Conservation (phyloP, 2,113 vertebrate species). For the Notothenia coriiceps region DNA sequence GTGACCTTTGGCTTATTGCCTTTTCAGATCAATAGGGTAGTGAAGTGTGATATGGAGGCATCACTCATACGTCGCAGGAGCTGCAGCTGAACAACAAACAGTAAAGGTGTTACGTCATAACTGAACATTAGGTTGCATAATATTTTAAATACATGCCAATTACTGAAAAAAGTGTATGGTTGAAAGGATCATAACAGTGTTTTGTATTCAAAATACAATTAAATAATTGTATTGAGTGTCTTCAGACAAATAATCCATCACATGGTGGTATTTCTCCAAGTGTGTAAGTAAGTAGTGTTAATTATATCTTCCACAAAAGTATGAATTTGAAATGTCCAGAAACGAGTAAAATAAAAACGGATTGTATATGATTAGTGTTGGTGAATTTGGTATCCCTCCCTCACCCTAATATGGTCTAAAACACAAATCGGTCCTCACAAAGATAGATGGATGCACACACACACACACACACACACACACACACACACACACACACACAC, state of each 20-base stretch:
- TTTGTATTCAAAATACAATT: neutral
- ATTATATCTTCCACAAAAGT: neutral
- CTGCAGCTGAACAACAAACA: conserved; percentile 13
- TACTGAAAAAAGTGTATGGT: neutral
- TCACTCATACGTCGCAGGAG: conserved; percentile 17
- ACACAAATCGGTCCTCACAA: neutral
- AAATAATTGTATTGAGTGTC: neutral
- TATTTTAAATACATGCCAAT: neutral
- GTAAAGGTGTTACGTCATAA: conserved; percentile 3
- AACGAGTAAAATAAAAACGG: neutral
- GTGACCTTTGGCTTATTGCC: conserved; percentile 30
- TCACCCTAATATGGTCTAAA: neutral
- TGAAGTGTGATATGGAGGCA: conserved; percentile 33
- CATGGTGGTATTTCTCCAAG: too few species aligned
- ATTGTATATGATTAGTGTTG: neutral
- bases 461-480: neutral
- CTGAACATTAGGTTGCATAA: conserved; percentile 4
- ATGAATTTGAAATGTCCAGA: neutral
- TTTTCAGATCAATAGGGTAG: conserved; percentile 55
- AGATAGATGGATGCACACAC: neutral
- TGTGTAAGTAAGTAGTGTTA: neutral
- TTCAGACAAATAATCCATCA: too few species aligned
- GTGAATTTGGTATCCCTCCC: neutral
- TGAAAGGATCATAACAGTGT: neutral
- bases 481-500: too few species aligned